Evolutionary conservation across 2,797 vertebrate genomes (phyloP), one percentile per base, ranked within the genome.

Genomic region (Muscicapa striata): DNA sequence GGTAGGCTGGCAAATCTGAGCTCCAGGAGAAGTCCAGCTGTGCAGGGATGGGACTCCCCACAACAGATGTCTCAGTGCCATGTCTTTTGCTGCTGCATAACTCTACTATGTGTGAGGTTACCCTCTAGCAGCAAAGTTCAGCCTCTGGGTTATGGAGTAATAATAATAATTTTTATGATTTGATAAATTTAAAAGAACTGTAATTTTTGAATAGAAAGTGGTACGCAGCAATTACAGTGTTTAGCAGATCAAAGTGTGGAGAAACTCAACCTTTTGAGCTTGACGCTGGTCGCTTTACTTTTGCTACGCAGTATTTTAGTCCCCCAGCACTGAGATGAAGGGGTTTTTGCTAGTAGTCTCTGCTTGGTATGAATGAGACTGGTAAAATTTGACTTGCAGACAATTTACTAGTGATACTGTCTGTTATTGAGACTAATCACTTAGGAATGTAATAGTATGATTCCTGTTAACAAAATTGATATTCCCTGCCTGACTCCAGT

Each of bases 391-490:
- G 74, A 21, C 61, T 74, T 82, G 61, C 21, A 59, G 67, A 51
- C 48, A 57, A 13, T 89, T 84, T 89, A 48, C 41, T 5, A 7
- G 77, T 67, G 86, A 34, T 85, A 18, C 57, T 70, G 38, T 55
- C 67, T 84, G 17, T 70, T 82, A 61, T 29, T 46, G 59, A 85
- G 55, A 76, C 52, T 63, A 64, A 68, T 93, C 82, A 72, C 83
- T 51, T 51, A 63, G 78, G 77, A 90, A 92, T 36, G 29, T 69
- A 93, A 82, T 73, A 66, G 36, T 91, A 64, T 88, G 29, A 23
- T 83, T 89, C 75, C 27, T 84, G 72, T 92, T 94, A 54, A 75
- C 62, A 73, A 89, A 92, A 95, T 17, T 87, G 74, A 86, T 92
- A 76, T 91, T 74, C 43, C 59, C 57, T 87, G 74, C 67, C 81